Conservation (phyloP, 2,797 vertebrate genomes). For the Glyptemys insculpta region DNA sequence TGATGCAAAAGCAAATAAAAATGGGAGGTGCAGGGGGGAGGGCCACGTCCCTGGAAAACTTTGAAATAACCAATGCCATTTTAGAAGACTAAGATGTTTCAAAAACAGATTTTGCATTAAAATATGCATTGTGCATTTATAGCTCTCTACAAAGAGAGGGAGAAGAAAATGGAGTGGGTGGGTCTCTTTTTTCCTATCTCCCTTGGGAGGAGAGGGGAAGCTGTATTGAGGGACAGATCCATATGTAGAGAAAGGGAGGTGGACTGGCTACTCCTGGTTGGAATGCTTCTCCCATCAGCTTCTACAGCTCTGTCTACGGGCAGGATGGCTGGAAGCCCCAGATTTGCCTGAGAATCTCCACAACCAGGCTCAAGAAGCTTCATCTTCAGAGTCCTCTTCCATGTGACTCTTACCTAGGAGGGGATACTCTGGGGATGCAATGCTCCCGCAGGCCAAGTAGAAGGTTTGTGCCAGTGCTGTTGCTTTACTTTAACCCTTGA, state of each 20-base stretch:
- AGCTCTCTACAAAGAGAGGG: not conserved
- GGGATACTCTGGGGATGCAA: not conserved
- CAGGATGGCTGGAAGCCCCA: not conserved
- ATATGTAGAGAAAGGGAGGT: not conserved
- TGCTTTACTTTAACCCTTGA: not conserved
- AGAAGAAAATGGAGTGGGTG: not conserved
- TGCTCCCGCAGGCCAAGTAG: not conserved
- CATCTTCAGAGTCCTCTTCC: not conserved
- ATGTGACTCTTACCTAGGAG: constrained; percentile 26
- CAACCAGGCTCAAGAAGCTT: not conserved
- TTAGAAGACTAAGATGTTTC: not conserved
- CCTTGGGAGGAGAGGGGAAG: not conserved
- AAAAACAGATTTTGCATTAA: not conserved
- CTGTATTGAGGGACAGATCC: not conserved
- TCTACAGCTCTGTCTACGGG: not conserved
- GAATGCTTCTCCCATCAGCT: not conserved
- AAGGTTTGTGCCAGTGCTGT: constrained; percentile 1
- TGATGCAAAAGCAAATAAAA: not conserved
- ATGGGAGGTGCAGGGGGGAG: not conserved
- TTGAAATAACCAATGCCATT: not conserved
- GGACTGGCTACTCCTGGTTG: not conserved
- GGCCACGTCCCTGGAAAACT: not conserved
- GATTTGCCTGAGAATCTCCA: not conserved
- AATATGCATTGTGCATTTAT: not conserved
- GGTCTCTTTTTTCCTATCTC: not conserved